Conservation (phyloP, 1,140 invertebrate genomes). For the Phymastichus coffea region DNA sequence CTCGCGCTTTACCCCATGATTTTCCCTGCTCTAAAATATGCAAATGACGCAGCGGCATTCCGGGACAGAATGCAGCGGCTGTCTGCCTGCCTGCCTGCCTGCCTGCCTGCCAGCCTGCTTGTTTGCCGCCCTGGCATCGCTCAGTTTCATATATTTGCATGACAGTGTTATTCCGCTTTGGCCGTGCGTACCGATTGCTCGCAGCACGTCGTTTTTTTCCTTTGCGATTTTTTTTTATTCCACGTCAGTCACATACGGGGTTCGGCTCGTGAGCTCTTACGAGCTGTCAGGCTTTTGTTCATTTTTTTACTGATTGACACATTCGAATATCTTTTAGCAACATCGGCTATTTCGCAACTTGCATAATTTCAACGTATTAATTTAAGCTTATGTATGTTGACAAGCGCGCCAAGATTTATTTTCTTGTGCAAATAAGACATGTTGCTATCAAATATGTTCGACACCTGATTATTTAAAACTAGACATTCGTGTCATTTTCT, state of each 20-base stretch:
- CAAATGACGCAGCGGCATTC: conserved; percentile 42
- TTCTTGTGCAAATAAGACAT: no score
- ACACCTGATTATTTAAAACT: no score
- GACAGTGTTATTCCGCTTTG: conserved; percentile 45
- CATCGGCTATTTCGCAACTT: no score
- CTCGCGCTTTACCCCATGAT: not conserved
- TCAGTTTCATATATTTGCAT: conserved; percentile 41
- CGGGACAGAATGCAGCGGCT: no score
- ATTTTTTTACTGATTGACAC: no score
- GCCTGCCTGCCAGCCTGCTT: not conserved
- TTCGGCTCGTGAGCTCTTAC: not conserved
- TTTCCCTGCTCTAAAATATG: conserved; percentile 38
- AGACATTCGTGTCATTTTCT: no score
- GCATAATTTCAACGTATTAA: no score
- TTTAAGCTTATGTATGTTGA: no score
- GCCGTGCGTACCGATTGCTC: not conserved
- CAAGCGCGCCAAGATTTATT: no score
- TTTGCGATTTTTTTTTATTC: not conserved
- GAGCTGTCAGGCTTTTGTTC: not conserved
- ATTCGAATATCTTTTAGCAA: no score
- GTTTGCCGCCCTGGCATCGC: not conserved
- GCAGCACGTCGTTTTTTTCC: not conserved
- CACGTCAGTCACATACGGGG: not conserved
- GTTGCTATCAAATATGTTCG: no score
- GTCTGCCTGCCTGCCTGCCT: not conserved